Evolutionary conservation across 1,140 invertebrate species (phyloP).

Genomic region (Brachionus sp.): DNA sequence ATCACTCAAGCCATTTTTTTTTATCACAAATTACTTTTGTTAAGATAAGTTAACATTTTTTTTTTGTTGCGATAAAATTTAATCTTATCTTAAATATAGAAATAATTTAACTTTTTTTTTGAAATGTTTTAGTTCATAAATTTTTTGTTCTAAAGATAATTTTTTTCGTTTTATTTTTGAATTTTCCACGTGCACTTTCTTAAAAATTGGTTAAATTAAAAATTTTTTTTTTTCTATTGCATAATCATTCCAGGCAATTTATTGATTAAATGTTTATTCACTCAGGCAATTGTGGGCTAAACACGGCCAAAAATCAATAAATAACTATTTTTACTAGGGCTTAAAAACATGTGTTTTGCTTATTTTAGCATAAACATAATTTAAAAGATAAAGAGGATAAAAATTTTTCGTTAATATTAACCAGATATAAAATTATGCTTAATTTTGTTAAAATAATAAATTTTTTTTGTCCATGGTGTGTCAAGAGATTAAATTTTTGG

Average conservation of each 20-base stretch:
- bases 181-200: neutral
- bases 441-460: too few species aligned
- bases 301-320: neutral
- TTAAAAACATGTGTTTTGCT: neutral
- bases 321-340: neutral
- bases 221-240: neutral
- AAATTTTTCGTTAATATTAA: too few species aligned
- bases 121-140: neutral
- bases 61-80: neutral
- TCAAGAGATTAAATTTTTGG: too few species aligned
- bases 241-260: too few species aligned
- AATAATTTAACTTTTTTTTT: neutral
- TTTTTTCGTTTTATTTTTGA: neutral
- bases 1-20: neutral
- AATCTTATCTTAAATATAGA: neutral
- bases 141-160: neutral
- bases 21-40: neutral
- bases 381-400: too few species aligned
- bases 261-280: too few species aligned
- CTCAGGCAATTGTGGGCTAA: neutral
- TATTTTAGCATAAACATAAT: neutral
- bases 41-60: slow-evolving; percentile 3
- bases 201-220: neutral
- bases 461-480: too few species aligned
- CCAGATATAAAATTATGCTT: too few species aligned